Evolutionary conservation across 35 echinoderm and acorn worm genomes (phyloP).

Genomic region (Amphiura filiformis): DNA sequence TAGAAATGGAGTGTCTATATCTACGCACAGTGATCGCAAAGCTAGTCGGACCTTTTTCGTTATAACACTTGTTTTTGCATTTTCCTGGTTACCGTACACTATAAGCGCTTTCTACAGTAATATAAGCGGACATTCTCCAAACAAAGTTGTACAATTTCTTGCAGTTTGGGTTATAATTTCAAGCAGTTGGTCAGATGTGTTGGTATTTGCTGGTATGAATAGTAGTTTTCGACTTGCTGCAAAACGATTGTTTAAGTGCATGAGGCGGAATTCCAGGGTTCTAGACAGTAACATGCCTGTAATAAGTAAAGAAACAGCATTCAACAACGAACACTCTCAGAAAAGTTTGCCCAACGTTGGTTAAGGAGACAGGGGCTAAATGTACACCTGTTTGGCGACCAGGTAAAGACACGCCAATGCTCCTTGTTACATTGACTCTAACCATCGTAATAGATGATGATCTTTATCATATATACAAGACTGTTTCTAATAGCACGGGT

Average conservation of each 20-base stretch:
- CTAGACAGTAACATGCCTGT: no score
- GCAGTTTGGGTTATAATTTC: background rate
- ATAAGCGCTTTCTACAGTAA: background rate
- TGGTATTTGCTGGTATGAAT: background rate
- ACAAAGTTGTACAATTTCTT: background rate
- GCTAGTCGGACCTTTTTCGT: background rate
- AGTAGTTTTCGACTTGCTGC: background rate
- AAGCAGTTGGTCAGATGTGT: background rate
- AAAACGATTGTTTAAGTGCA: no score
- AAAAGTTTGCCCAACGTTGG: no score
- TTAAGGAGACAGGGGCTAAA: background rate
- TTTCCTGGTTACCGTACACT: background rate
- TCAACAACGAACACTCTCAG: no score
- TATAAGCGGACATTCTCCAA: background rate
- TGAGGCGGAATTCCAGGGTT: no score
- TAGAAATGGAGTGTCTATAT: no score
- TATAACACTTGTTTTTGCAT: background rate
- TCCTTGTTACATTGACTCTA: background rate
- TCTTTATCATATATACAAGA: background rate
- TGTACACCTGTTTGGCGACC: background rate
- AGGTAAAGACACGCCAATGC: background rate
- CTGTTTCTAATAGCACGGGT: background rate
- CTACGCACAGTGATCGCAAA: background rate
- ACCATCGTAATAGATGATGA: background rate
- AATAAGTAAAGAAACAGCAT: no score